Conservation (phyloP, 2,888 invertebrate species). For the Hyppa rectilinea region DNA sequence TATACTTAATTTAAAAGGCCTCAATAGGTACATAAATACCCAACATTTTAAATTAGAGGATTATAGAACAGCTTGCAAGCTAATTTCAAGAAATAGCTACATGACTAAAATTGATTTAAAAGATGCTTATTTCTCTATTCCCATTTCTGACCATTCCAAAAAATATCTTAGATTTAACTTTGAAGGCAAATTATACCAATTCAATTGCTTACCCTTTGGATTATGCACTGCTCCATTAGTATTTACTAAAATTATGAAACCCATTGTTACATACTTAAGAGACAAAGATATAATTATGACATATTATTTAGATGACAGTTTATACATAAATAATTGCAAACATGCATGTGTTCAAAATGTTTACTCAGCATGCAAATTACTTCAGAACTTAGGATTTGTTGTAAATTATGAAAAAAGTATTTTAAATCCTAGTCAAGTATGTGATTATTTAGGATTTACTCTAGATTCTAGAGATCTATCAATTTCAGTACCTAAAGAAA, state of each 20-base stretch:
- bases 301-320: too few species aligned
- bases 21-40: constrained; percentile 12
- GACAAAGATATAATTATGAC: background rate
- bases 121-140: constrained; percentile 1
- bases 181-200: constrained; percentile 13
- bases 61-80: constrained; percentile 14
- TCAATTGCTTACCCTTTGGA: constrained; percentile 14
- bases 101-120: constrained; percentile 5
- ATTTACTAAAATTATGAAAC: constrained; percentile 4
- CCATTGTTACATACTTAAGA: background rate
- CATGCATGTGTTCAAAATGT: constrained; percentile 1
- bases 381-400: constrained; percentile 9
- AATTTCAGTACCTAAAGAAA: background rate
- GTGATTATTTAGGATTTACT: background rate
- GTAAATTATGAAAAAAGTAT: constrained; percentile 6
- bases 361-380: constrained; percentile 10
- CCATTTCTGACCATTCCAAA: constrained; percentile 2
- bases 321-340: constrained; percentile 9
- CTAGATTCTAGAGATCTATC: background rate
- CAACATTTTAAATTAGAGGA: constrained; percentile 19
- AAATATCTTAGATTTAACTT: constrained; percentile 35
- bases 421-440: background rate
- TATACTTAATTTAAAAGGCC: constrained; percentile 12
- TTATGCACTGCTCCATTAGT: constrained; percentile 9
- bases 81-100: constrained; percentile 10